These are phyloP conservation scores for Darevskia nairensis DNA, from an alignment of 2,797 vertebrate genomes.

Conservation along the genomic window DNA sequence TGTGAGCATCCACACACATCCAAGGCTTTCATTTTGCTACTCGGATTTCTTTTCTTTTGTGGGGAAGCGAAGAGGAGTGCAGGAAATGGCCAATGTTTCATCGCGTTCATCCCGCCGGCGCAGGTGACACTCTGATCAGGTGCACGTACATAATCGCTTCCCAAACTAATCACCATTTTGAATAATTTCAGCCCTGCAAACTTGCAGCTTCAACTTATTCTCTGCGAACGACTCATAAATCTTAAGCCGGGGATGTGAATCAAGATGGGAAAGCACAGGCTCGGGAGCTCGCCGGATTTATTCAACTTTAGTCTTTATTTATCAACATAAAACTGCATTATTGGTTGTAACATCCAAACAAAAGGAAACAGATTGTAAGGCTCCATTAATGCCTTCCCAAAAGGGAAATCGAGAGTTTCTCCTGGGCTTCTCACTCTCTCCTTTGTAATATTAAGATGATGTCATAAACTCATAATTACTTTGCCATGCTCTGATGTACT, in stretches of 20 bases:
- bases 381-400: slow-evolving; percentile 84
- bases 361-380: slow-evolving; percentile 86
- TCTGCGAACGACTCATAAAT: slow-evolving; percentile 95
- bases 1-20: no score
- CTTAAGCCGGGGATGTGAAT: slow-evolving; percentile 94
- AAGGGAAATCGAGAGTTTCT: slow-evolving; percentile 81
- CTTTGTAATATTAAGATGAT: slow-evolving; percentile 83
- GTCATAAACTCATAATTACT: slow-evolving; percentile 84
- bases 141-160: slow-evolving; percentile 96
- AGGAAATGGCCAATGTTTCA: slow-evolving; percentile 94
- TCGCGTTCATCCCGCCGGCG: slow-evolving; percentile 88
- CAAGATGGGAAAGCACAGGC: slow-evolving; percentile 90
- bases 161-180: slow-evolving; percentile 97
- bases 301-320: slow-evolving; percentile 92
- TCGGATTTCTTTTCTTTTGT: slow-evolving; percentile 71
- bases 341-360: slow-evolving; percentile 87
- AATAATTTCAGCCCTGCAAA: slow-evolving; percentile 93
- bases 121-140: slow-evolving; percentile 95
- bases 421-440: slow-evolving; percentile 77
- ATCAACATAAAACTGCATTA: slow-evolving; percentile 92
- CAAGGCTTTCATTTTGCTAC: background rate
- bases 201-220: slow-evolving; percentile 94
- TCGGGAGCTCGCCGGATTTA: slow-evolving; percentile 94
- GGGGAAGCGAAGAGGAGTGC: slow-evolving; percentile 92
- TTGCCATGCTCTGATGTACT: slow-evolving; percentile 75